Evolutionary conservation across 2,888 invertebrate genomes (phyloP).

Genomic region (Ramazzottius varieornatus): DNA sequence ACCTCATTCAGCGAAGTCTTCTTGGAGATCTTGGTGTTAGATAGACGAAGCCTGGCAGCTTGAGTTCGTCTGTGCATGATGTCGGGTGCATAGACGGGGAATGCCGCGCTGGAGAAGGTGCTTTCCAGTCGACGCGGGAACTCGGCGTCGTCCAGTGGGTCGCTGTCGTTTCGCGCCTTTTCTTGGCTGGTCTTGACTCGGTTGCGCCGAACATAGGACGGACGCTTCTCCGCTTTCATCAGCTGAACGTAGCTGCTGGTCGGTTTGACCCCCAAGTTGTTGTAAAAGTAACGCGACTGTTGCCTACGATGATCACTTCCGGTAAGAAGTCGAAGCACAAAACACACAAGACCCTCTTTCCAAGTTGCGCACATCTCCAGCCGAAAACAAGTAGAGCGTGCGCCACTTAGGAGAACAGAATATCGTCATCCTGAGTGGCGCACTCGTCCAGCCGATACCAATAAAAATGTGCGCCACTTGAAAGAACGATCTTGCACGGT

Average conservation of each 20-base stretch:
- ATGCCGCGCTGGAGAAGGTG: background rate
- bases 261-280: background rate
- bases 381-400: no score
- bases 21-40: background rate
- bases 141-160: background rate
- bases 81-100: background rate
- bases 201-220: background rate
- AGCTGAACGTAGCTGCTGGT: background rate
- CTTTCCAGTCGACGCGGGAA: background rate
- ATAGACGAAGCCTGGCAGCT: background rate
- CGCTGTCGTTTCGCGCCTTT: background rate
- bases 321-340: no score
- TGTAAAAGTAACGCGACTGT: slow-evolving; percentile 2
- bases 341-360: no score
- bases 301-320: background rate
- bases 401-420: no score
- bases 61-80: background rate
- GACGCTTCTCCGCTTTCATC: background rate
- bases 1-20: background rate
- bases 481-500: no score
- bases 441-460: no score
- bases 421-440: no score
- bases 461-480: no score
- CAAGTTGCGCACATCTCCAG: no score
- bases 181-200: background rate